These are phyloP conservation scores for Oreortyx pictus DNA, from an alignment of 2,797 vertebrate genomes.

Conservation along the genomic window DNA sequence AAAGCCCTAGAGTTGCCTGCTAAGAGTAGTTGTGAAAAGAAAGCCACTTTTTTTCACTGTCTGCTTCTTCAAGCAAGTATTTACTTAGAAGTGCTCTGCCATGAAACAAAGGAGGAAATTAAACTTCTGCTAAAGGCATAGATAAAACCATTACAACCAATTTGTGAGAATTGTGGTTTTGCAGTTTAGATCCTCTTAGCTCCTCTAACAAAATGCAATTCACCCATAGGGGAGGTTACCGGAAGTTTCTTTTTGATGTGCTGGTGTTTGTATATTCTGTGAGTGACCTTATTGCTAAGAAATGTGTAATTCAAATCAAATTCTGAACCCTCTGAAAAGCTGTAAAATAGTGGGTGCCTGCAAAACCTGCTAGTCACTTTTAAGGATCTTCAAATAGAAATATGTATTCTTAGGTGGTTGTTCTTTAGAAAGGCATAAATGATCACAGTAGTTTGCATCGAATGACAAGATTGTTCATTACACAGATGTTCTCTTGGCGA, in stretches of 20 bases:
- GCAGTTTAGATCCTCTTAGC: background rate
- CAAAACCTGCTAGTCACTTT: background rate
- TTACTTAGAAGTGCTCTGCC: background rate
- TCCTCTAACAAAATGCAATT: background rate
- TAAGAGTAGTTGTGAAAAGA: background rate
- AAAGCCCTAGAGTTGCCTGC: background rate
- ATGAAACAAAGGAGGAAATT: background rate
- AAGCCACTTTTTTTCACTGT: background rate
- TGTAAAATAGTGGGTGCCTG: background rate
- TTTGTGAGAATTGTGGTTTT: background rate
- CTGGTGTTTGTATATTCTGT: background rate
- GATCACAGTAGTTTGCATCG: background rate
- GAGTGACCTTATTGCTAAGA: background rate
- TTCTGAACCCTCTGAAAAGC: background rate
- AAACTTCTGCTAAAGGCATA: background rate
- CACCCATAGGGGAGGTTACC: background rate
- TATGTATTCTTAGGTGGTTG: background rate
- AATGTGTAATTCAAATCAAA: accelerated
- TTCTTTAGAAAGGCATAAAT: background rate
- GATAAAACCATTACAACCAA: background rate
- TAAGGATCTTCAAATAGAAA: background rate
- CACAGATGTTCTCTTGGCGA: background rate
- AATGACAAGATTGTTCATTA: background rate
- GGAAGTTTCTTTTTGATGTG: background rate
- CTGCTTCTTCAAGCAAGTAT: background rate